Evolutionary conservation across 1,140 invertebrate species (phyloP), one percentile per base, ranked within the genome.

Genomic region (Zeugodacus cucurbitae): DNA sequence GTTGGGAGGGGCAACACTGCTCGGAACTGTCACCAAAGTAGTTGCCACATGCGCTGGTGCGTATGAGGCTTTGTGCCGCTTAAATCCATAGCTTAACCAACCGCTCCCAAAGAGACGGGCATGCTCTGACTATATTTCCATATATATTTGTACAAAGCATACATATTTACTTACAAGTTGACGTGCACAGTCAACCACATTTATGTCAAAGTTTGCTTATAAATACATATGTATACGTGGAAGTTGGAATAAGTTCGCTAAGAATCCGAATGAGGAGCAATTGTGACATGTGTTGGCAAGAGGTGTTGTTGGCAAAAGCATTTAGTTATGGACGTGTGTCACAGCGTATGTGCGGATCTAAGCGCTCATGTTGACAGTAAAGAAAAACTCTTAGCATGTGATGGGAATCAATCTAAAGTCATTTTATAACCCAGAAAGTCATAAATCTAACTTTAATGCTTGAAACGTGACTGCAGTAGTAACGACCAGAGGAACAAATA

Each of bases 381-480:
- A 87, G 32, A 88, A 93, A 93, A 93, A 93, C 90, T 93, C 91
- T 93, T 92, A 92, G 91, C 92, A 92, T 92, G 91, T 93, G 92
- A 93, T 90, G 92, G 91, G 91, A 93, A 93, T 93, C 92, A 93
- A 93, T 93, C 92, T 93, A 92, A 93, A 93, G 92, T 92, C 92
- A 93, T 93, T 93, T 93, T 93, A 93, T 93, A 93, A 93, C 92
- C 91, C 91, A 89, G 92, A 93, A 91, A 93, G 92, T 93, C 92
- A 93, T 93, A 93, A 93, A 93, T 93, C 92, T 93, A 93, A 93
- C 92, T 93, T 93, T 93, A 93, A 93, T 93, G 91, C 91, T 90
- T 89, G 89, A 91, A 92, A 93, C 92, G 92, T 93, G 92, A 93
- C 92, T 93, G 92, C 92, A 92, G 90, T 91, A 93, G 48, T 78